Evolutionary conservation across 92 coral and sea anemone genomes (phyloP), one percentile per base, ranked within the genome.

Genomic region (Nematostella vectensis): DNA sequence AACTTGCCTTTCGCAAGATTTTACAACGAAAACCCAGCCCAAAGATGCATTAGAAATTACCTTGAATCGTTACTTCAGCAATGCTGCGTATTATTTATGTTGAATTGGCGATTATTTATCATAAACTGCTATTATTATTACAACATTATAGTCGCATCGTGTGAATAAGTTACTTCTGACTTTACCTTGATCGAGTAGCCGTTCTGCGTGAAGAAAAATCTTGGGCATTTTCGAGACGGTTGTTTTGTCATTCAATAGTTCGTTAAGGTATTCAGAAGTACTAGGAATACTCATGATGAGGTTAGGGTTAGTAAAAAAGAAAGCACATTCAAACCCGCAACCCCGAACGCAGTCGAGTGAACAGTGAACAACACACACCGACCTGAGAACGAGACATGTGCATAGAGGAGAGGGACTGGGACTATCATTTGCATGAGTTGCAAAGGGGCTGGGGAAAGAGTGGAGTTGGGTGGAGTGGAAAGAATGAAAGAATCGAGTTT

Each of bases 211-310:
- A 24, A 93, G 85, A 65, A 93, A 93, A 48, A 93, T 93, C 96
- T 93, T 93, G 71, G 99, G 99, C 99, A 93, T 93, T 82, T 93
- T 93, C 62, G 93, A 74, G 38, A 93, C 91, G 10, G 99, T 93
- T 9, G 99, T 93, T 82, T 93, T 93, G 82, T 93, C 99, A 71
- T 88, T 88, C 63, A 93, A 94, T 62, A 93, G 80, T 60, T 87
- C 94, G 81, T 93, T 93, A 82, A 93, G 99, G 67, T 93, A 93
- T 73, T 93, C 99, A 72, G 87, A 55, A 67, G 95, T 68, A 62
- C 77, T 74, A 77, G 78, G 74, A 75, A 74, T 65, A 85, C 83
- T 80, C 75, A 65, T 75, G 75, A 87, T 74, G 77, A 77, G 59
- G 79, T 85, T 85, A 80, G 88, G 95, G 95, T 85, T 85, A 85